Percentiles rank a stretch among this genome's conserved stretches.
Conservation (phyloP, 2,113 vertebrate species). For the Cheilinus undulatus region DNA sequence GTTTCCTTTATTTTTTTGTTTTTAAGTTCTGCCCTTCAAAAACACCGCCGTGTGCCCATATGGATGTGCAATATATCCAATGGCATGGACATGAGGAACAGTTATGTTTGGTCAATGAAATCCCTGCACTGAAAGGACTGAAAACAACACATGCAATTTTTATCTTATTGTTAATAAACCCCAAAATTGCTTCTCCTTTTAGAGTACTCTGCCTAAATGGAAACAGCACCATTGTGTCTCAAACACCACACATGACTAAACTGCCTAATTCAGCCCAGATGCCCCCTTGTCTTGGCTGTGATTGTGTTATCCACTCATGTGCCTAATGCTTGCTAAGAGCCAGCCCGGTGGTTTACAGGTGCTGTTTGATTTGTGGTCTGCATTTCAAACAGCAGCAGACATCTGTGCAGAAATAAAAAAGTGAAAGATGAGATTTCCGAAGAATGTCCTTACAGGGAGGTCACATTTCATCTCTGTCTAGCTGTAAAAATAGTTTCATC, state of each 20-base stretch:
- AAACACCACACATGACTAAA: background rate
- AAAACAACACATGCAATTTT: too few relatives aligned
- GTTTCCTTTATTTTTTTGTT: too few relatives aligned
- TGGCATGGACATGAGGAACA: too few relatives aligned
- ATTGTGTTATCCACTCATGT: constrained; percentile 8
- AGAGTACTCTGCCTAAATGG: background rate
- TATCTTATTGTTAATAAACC: too few relatives aligned
- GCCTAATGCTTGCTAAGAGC: constrained; percentile 1
- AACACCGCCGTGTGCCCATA: too few relatives aligned
- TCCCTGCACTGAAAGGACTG: too few relatives aligned
- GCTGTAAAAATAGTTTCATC: background rate
- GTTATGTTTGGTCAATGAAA: too few relatives aligned
- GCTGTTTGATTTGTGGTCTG: background rate
- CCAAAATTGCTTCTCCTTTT: constrained; percentile 12
- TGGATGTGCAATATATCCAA: too few relatives aligned
- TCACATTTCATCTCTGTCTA: background rate
- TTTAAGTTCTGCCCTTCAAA: too few relatives aligned
- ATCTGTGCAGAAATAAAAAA: background rate
- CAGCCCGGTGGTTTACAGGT: background rate
- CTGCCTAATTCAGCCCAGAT: background rate
- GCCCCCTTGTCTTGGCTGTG: background rate
- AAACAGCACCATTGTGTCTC: background rate
- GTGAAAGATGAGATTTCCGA: background rate
- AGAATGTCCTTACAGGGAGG: background rate
- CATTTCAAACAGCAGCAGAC: background rate